Conservation (phyloP, 2,113 vertebrate genomes). For the Gasterosteus aculeatus region DNA sequence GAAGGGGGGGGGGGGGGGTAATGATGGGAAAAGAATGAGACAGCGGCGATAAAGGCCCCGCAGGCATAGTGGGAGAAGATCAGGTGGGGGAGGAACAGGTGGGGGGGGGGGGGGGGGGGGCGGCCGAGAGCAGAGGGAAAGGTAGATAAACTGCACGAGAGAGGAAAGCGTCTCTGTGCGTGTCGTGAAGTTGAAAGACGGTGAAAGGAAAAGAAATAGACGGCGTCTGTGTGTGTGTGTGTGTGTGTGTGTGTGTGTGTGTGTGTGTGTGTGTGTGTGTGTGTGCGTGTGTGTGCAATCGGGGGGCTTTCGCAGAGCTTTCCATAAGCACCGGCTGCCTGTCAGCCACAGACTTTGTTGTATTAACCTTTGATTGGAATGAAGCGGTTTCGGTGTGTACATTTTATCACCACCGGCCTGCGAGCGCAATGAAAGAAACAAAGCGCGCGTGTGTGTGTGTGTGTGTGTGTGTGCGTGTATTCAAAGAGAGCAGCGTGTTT, state of each 20-base stretch:
- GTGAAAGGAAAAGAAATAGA: not conserved
- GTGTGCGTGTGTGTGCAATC: not conserved
- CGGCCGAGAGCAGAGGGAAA: constrained; percentile 21
- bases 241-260: not conserved
- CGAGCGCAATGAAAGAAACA: too few relatives aligned
- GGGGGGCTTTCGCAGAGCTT: not conserved
- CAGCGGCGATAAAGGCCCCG: constrained; percentile 56
- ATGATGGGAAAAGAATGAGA: constrained; percentile 63
- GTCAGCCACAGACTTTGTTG: not conserved
- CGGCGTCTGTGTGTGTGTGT: not conserved
- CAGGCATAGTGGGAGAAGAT: constrained; percentile 45
- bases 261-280: not conserved
- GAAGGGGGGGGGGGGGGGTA: constrained; percentile 47
- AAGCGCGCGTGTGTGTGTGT: too few relatives aligned
- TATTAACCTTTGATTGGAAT: not conserved
- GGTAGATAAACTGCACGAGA: constrained; percentile 48
- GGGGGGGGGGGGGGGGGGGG: constrained; percentile 2
- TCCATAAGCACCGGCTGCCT: too few relatives aligned
- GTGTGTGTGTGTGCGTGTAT: too few relatives aligned
- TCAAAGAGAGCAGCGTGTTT: too few relatives aligned
- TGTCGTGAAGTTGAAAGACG: constrained; percentile 1
- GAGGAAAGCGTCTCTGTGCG: not conserved
- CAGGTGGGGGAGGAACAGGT: constrained; percentile 22
- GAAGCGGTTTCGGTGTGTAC: not conserved
- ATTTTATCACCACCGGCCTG: not conserved